Evolutionary conservation across 1,140 invertebrate species (phyloP), one percentile per base, ranked within the genome.

Genomic region (Drosophila ananassae): DNA sequence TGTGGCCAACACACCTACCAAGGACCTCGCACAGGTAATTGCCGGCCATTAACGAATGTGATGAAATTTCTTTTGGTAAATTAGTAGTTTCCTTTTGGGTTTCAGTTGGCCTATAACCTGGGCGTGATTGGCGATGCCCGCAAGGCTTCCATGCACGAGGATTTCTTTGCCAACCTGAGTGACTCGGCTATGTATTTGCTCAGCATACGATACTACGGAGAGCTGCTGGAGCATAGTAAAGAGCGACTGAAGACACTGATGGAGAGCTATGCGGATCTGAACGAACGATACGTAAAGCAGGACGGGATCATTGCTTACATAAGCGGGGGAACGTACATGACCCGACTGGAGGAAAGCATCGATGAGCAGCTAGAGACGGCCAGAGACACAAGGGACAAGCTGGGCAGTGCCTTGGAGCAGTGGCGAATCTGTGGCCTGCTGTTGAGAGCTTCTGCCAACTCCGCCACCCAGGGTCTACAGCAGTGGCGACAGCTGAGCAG

Each of bases 111-210:
- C 12, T 69, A 89, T 58, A 90, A 87, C 50, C 46, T 92, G 55
- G 89, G 83, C 53, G 77, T 92, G 2, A 77, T 92, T 64, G 72
- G 68, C n/a, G 91, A 92, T 77, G 59, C 72, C 68, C 77, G 78
- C 37, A 92, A 92, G 77, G 91, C 91, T 84, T 89, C 90, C 79
- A 90, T 74, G 57, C 84, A 92, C 77, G 91, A 92, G 84, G 91
- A 92, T 58, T 92, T 92, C 61, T 91, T 92, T 75, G 91, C 91
- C 55, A 90, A 80, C 28, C 55, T 92, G 41, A 92, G 91, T 53
- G 82, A 89, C 73, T 84, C 89, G 12, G 79, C 90, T 1, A 55
- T 91, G 47, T 84, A 92, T 63, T 54, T 89, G 39, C 79, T 89
- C 22, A 75, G 75, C 55, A 73, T 90, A 47, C 83, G 76, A 24